Evolutionary conservation across 2,797 vertebrate genomes (phyloP).

Genomic region (Valencia hispanica): DNA sequence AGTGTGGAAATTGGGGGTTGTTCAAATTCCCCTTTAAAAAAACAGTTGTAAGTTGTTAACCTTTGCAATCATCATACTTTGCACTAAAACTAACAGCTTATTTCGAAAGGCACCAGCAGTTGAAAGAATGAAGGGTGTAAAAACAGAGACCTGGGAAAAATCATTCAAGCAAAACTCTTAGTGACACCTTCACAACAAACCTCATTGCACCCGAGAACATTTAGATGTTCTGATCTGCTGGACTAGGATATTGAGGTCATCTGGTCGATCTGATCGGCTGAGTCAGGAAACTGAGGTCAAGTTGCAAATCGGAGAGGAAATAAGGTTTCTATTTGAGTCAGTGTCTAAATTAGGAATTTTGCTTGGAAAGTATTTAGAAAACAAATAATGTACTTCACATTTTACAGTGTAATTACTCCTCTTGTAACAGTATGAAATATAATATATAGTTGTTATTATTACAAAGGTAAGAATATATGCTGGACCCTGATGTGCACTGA

Average conservation of each 20-base stretch:
- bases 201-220: constrained; percentile 58
- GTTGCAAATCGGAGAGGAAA: constrained; percentile 56
- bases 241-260: constrained; percentile 78
- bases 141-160: constrained; percentile 64
- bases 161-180: constrained; percentile 46
- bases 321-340: constrained; percentile 38
- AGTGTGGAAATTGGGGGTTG: constrained; percentile 11
- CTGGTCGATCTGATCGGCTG: constrained; percentile 70
- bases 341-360: constrained; percentile 17
- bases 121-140: constrained; percentile 38
- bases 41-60: constrained; percentile 7
- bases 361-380: constrained; percentile 2
- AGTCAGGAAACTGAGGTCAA: constrained; percentile 52
- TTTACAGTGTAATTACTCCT: background rate
- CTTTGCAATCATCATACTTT: constrained; percentile 7
- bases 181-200: constrained; percentile 59
- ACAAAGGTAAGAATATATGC: background rate
- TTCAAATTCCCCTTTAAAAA: constrained; percentile 7
- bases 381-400: background rate
- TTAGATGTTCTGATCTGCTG: constrained; percentile 80
- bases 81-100: background rate
- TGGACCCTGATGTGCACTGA: background rate
- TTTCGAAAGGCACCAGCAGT: constrained; percentile 37
- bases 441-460: background rate
- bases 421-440: background rate